Evolutionary conservation across 2,888 invertebrate species (phyloP).

Genomic region (Acholoe squamosa): DNA sequence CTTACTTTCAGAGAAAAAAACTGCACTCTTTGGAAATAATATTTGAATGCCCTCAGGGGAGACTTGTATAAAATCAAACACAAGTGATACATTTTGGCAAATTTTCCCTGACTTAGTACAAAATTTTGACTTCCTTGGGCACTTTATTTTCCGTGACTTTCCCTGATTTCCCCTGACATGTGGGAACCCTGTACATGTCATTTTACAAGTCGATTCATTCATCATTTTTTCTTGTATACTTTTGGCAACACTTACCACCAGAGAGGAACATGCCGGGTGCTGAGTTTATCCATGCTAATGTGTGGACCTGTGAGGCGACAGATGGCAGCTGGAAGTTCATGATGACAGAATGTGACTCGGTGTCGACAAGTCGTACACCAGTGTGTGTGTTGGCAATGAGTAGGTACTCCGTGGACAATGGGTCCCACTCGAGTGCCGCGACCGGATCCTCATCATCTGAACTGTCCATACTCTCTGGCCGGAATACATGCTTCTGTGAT

Average conservation of each 20-base stretch:
- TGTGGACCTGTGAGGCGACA: slow-evolving; percentile 81
- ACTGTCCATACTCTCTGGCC: slow-evolving; percentile 75
- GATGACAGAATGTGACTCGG: slow-evolving; percentile 76
- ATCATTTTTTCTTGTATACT: too few relatives aligned
- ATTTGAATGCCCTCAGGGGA: too few relatives aligned
- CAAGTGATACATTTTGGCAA: too few relatives aligned
- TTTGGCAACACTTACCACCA: slow-evolving; percentile 80
- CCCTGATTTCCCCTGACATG: too few relatives aligned
- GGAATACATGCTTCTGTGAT: slow-evolving; percentile 73
- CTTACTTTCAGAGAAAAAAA: too few relatives aligned
- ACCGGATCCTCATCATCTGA: slow-evolving; percentile 76
- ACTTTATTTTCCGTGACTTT: too few relatives aligned
- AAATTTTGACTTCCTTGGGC: too few relatives aligned
- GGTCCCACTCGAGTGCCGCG: slow-evolving; percentile 83
- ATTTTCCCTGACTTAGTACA: too few relatives aligned
- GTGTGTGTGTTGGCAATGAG: slow-evolving; percentile 78
- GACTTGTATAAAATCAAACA: too few relatives aligned
- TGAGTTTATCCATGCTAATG: slow-evolving; percentile 83
- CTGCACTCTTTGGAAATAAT: too few relatives aligned
- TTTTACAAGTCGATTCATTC: too few relatives aligned
- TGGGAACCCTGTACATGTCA: too few relatives aligned
- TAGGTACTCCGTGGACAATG: slow-evolving; percentile 83
- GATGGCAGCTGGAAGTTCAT: slow-evolving; percentile 81
- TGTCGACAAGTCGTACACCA: slow-evolving; percentile 81
- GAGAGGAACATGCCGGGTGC: slow-evolving; percentile 84